Conservation (phyloP, 2,797 vertebrate species). For the Urocyon cinereoargenteus region DNA sequence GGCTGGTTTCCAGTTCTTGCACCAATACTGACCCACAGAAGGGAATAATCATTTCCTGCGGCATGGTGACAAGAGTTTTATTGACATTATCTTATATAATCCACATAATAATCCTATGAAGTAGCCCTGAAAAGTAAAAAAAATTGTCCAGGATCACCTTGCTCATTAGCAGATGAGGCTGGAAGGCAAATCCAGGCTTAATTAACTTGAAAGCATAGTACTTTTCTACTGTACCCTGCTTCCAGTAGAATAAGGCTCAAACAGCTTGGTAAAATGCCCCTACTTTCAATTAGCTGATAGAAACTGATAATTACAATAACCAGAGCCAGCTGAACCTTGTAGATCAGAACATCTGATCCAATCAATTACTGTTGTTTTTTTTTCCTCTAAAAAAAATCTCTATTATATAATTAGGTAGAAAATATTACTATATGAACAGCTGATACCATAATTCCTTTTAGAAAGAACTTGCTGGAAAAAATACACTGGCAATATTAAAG, state of each 20-base stretch:
- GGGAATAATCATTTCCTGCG: not conserved
- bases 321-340: constrained; percentile 31
- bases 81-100: constrained; percentile 27
- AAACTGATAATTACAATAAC: constrained; percentile 50
- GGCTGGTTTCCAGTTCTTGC: constrained; percentile 35
- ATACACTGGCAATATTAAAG: not conserved
- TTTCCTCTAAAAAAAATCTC: constrained; percentile 22
- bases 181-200: constrained; percentile 2
- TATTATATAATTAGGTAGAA: constrained; percentile 48
- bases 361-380: not conserved
- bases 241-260: not conserved
- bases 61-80: constrained; percentile 18
- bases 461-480: not conserved
- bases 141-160: constrained; percentile 7
- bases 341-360: constrained; percentile 33
- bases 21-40: constrained; percentile 17
- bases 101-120: constrained; percentile 11
- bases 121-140: constrained; percentile 35
- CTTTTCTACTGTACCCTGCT: constrained; percentile 12
- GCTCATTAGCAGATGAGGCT: not conserved
- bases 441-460: constrained; percentile 27
- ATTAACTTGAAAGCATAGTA: not conserved
- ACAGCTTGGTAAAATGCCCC: not conserved
- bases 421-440: constrained; percentile 22
- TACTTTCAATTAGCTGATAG: not conserved